Evolutionary conservation across 2,888 invertebrate species (phyloP).

Genomic region (Entomobrya proxima): DNA sequence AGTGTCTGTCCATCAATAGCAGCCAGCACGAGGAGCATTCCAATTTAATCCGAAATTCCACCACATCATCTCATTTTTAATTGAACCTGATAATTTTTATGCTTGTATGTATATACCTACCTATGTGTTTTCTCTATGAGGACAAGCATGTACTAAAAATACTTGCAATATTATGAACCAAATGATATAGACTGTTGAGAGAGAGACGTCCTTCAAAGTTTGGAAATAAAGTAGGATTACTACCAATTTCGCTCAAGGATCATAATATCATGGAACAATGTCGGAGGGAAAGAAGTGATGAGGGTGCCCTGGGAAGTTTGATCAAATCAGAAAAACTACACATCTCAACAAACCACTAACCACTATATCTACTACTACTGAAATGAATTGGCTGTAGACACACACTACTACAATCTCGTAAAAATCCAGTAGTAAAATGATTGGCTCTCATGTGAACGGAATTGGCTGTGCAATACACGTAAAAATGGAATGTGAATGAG

Average conservation of each 20-base stretch:
- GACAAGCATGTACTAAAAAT: too few relatives aligned
- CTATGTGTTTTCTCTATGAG: too few relatives aligned
- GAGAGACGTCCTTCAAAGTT: constrained; percentile 14
- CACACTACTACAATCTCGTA: too few relatives aligned
- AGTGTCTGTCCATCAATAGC: neutral
- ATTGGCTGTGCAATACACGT: too few relatives aligned
- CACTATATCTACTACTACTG: neutral
- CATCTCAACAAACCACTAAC: neutral
- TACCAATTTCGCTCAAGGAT: neutral
- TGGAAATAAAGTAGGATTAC: neutral
- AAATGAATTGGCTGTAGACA: neutral
- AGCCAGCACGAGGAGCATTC: neutral
- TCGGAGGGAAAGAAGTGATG: neutral
- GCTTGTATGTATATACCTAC: neutral
- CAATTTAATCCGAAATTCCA: neutral
- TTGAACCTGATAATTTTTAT: constrained; percentile 17
- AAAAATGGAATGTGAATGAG: too few relatives aligned
- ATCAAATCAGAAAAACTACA: neutral
- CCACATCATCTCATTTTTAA: constrained; percentile 27
- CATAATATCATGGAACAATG: too few relatives aligned
- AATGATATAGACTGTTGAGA: neutral
- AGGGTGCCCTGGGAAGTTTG: constrained; percentile 7
- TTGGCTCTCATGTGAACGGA: too few relatives aligned
- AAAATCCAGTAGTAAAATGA: too few relatives aligned
- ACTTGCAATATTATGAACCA: neutral